These are phyloP conservation scores for Panopea generosa DNA, from an alignment of 2,888 invertebrate species.

Conservation along the genomic window DNA sequence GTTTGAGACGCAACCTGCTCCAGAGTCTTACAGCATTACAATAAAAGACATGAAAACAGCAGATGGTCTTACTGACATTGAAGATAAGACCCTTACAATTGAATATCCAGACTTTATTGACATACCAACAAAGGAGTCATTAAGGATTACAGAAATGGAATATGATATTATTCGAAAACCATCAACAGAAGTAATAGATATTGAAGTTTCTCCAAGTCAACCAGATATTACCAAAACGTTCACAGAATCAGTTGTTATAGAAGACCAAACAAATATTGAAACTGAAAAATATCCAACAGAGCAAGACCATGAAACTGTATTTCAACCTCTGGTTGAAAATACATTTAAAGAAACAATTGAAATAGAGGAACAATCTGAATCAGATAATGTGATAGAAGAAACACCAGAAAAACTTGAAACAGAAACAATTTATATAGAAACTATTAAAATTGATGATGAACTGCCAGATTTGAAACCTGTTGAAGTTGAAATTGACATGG, in stretches of 20 bases:
- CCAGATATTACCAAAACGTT: conserved; percentile 6
- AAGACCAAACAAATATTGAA: neutral
- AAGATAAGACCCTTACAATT: neutral
- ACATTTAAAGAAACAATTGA: conserved; percentile 3
- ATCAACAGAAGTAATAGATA: conserved; percentile 1
- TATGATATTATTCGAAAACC: too few species aligned
- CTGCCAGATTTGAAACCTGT: too few species aligned
- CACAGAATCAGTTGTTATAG: conserved; percentile 2
- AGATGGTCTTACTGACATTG: conserved; percentile 9
- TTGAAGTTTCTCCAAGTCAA: conserved; percentile 15
- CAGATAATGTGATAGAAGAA: too few species aligned
- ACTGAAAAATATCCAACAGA: neutral
- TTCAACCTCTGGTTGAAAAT: conserved; percentile 3
- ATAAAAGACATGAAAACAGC: conserved; percentile 4
- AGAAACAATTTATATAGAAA: too few species aligned
- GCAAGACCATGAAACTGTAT: neutral
- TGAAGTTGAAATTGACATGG: too few species aligned
- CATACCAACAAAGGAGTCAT: conserved; percentile 3
- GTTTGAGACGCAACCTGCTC: conserved; percentile 14
- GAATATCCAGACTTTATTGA: conserved; percentile 13
- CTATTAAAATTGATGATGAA: too few species aligned
- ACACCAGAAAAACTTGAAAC: too few species aligned
- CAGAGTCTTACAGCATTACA: neutral
- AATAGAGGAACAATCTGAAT: neutral
- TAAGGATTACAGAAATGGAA: neutral